Base-by-base conservation (phyloP, 2,888 invertebrate genomes). In the Blastobasis lacticolella region DNA sequence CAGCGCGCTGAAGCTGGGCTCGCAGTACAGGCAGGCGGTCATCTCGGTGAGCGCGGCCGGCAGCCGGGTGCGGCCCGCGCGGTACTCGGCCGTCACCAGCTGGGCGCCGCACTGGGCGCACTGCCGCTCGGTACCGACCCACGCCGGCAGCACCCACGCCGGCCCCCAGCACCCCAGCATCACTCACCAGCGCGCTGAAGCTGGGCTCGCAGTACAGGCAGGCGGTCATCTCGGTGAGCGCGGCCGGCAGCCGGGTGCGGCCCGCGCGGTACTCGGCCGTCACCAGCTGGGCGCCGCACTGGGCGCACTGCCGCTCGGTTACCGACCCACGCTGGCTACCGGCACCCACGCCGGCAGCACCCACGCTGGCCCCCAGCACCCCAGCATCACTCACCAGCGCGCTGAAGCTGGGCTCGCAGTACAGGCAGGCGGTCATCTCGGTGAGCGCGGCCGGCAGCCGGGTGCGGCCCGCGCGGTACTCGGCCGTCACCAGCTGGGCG, bases 191-290 rank as follows among this genome's bases (percentile, higher is more conserved):
- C 49, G 92, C 90, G 23, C 53, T 52, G 48, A 55, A 55, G 44
- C 43, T 43, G 38, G 55, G 55, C 45, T 55, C 57, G 52, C 57
- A 58, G 50, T 55, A 57, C 37, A 57, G 42, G 44, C 57, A 57
- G 38, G 55, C 55, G 7, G 55, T 54, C 57, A 57, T 55, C 49
- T 57, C 57, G 36, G 53, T 55, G 46, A 57, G 51, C 8, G 57
- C 57, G 36, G 57, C 55, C 38, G 57, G 57, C 49, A 94, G 89
- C 66, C 93, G 92, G 38, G 91, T 92, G 69, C 94, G 92, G 59
- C 94, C 94, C 67, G 92, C 91, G 77, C 94, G 94, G 80, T 97
- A 97, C 70, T 96, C 94, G 7, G 95, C 96, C 49, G 91, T 92
- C 1, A 97, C 91, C 6, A 93, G 84, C 73, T 96, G 97, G 36